Evolutionary conservation across 2,888 invertebrate species (phyloP).

Genomic region (Odontothrips loti): DNA sequence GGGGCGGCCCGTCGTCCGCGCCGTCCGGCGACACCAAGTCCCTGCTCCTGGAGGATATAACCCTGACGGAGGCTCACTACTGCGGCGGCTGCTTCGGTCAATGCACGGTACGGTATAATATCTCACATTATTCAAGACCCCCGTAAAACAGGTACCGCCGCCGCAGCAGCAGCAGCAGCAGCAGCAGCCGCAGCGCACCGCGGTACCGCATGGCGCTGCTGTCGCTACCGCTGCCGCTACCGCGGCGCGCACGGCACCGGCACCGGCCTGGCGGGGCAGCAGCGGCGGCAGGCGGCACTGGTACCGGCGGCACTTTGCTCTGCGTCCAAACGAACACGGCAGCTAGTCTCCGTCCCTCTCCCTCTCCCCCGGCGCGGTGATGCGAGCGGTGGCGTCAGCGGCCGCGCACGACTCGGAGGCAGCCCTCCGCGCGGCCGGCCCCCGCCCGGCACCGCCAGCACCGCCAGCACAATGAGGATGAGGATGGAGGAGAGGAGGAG

Average conservation of each 20-base stretch:
- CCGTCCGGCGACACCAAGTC: neutral
- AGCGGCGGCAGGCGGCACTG: too few relatives aligned
- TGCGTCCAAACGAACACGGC: neutral
- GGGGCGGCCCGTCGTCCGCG: neutral
- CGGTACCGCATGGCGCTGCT: neutral
- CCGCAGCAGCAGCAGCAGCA: too few relatives aligned
- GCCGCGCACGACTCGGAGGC: neutral
- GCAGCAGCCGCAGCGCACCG: neutral
- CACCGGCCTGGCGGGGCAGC: neutral
- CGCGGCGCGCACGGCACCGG: neutral
- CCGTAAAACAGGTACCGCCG: neutral
- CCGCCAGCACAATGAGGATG: neutral
- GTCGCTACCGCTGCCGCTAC: neutral
- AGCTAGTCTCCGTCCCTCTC: neutral
- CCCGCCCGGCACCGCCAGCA: too few relatives aligned
- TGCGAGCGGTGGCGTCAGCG: too few relatives aligned
- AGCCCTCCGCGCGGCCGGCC: neutral
- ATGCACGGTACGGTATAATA: constrained; percentile 17
- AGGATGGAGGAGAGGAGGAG: too few relatives aligned
- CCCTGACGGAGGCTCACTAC: neutral
- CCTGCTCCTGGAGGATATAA: constrained; percentile 1
- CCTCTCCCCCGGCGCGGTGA: neutral
- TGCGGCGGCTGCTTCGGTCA: neutral
- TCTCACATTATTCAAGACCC: constrained; percentile 15
- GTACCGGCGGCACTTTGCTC: neutral